Evolutionary conservation across 1,140 invertebrate genomes (phyloP), one percentile per base, ranked within the genome.

Genomic region (Megalopta genalis): DNA sequence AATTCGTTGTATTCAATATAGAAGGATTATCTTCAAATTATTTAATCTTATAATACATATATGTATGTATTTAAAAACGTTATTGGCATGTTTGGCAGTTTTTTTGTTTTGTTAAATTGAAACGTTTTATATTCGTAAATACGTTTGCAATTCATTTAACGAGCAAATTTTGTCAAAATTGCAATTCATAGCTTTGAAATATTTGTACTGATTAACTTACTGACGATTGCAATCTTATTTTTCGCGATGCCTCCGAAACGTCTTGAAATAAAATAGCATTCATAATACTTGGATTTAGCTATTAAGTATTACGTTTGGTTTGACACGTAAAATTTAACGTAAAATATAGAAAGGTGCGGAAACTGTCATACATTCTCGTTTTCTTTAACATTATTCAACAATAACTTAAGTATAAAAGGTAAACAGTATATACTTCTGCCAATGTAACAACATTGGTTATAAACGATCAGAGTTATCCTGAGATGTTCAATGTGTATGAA

Each of bases 1-100:
- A 80, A 46, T 68, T 84, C 59, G 64, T 80, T 84, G 69, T 84
- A 79, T 57, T 60, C 27, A 52, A 72, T 46, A 76, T 57, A 42
- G 46, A 57, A 71, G 37, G 25, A 27, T 39, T 57, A 68, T 54
- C 23, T 49, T 27, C 18, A 37, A 60, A 39, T 73, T 39, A 27
- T 52, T 37, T 54, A n/a, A 32, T 67, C 14, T 39, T 59, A 68
- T 4, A 7, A 54, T 78, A 37, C 23, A 16, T 49, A 37, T 32
- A 16, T 49, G 6, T 32, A 16, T 49, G 6, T 49, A 16, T 49
- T 12, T 73, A 57, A 69, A 54, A 52, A 62, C 63, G 32, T 27
- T 21, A 76, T 67, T 80, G 23, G 18, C 46, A 67, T 49, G 57
- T 66, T 63, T 76, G 32, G 10, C 52, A 25, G 0, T 62, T 60